A percentile compares a stretch with the other conserved stretches of the same genome.
These are phyloP conservation scores for Cephalopachus bancanus DNA, from an alignment of 2,797 vertebrate genomes.

Conservation along the genomic window DNA sequence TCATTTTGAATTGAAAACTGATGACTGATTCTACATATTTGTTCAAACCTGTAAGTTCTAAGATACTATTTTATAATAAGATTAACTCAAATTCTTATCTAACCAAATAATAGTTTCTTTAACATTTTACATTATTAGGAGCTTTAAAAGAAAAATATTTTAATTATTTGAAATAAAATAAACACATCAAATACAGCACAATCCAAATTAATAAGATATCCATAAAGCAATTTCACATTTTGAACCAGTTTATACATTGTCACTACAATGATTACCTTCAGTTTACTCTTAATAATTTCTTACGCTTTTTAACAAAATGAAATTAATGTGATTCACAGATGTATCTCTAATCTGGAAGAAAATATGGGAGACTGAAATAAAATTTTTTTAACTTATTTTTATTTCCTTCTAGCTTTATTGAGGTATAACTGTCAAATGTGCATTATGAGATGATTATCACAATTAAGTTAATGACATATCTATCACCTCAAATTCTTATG, in stretches of 20 bases:
- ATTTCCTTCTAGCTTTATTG: neutral
- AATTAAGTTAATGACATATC: neutral
- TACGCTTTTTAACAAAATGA: constrained; percentile 34
- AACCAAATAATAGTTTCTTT: constrained; percentile 36
- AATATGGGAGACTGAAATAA: neutral
- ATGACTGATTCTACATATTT: neutral
- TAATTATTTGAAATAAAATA: constrained; percentile 52
- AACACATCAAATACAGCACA: constrained; percentile 13
- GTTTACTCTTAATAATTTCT: constrained; percentile 14
- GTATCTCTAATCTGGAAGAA: neutral
- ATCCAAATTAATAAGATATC: constrained; percentile 4
- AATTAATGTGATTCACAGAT: constrained; percentile 5
- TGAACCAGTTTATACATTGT: constrained; percentile 10
- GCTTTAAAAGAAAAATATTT: neutral
- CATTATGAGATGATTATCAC: neutral
- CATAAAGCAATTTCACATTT: constrained; percentile 34
- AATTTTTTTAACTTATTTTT: neutral
- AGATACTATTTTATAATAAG: constrained; percentile 18
- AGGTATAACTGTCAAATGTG: neutral
- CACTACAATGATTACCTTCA: constrained; percentile 15
- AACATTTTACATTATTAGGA: constrained; percentile 55
- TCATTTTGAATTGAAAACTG: constrained; percentile 19
- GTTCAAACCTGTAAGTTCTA: constrained; percentile 24
- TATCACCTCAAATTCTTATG: neutral
- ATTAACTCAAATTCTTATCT: constrained; percentile 40